Evolutionary conservation across 2,113 vertebrate species (phyloP), one percentile per base, ranked within the genome.

Genomic region (Canis aureus): DNA sequence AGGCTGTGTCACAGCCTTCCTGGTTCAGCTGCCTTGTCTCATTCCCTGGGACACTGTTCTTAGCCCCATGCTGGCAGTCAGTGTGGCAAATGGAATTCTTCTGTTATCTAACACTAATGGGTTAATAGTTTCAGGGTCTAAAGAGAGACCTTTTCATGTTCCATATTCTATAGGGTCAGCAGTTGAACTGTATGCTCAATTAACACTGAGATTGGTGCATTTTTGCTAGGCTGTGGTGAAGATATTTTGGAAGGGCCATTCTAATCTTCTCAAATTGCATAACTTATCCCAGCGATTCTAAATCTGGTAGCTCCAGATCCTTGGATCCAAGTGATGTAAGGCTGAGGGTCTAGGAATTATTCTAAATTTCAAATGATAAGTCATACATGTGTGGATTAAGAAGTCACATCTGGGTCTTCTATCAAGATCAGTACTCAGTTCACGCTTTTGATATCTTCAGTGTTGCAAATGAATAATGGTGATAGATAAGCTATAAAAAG

Each of bases 61-160:
- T 81, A n/a, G 6, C 27, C 43, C n/a, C 53, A 20, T 66, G 38
- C 57, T 81, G 19, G 49, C 53, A 88, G 62, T 59, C 43, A 38
- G 17, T 32, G 69, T 22, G 49, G 60, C 53, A 91, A 92, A 76
- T n/a, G 51, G 53, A 93, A 59, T 79, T 89, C 60, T 81, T 19
- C 78, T 78, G 5, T 59, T 95, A 76, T 81, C 43, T 49, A 76
- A 23, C 80, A 51, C 74, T 87, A 73, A 82, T 85, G 20, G 15
- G 29, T 19, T 94, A 55, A 74, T 73, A 53, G 51, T 88, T 91
- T 92, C 9, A 76, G 78, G 27, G 66, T 94, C 62, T 69, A 74
- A 12, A n/a, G 57, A 95, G 97, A 87, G 57, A 67, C 85, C 29
- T 86, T 94, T 38, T 66, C 43, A 67, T 53, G 35, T 51, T 79